Conservation (phyloP, 2,888 invertebrate genomes). For the Heliconius aoede region DNA sequence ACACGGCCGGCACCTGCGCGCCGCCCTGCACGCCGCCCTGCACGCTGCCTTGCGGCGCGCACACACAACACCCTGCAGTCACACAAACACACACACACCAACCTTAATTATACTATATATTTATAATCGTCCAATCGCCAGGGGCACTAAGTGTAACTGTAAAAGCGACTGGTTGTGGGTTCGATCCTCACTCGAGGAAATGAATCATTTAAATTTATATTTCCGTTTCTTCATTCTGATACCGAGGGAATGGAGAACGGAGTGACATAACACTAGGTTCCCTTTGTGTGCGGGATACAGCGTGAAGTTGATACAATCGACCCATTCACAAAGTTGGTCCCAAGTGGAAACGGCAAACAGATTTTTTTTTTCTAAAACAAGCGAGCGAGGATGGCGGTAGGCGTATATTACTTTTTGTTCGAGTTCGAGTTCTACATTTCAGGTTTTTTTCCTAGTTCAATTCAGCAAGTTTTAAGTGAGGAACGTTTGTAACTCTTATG, state of each 20-base stretch:
- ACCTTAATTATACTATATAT: slow-evolving; percentile 6
- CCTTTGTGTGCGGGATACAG: too few relatives aligned
- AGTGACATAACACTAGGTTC: too few relatives aligned
- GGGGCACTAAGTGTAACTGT: too few relatives aligned
- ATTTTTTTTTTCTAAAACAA: slow-evolving; percentile 22
- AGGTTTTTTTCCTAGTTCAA: slow-evolving; percentile 25
- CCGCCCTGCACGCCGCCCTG: slow-evolving; percentile 81
- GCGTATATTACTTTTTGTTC: slow-evolving; percentile 26
- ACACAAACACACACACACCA: slow-evolving; percentile 38
- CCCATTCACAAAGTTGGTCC: background rate
- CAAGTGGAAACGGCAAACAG: slow-evolving; percentile 2
- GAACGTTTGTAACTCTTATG: slow-evolving; percentile 19
- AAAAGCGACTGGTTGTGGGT: too few relatives aligned
- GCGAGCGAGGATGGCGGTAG: slow-evolving; percentile 8
- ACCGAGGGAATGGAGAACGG: too few relatives aligned
- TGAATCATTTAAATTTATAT: too few relatives aligned
- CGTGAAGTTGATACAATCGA: background rate
- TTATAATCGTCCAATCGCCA: too few relatives aligned
- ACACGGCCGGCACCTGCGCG: slow-evolving; percentile 80
- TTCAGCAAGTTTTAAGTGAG: slow-evolving; percentile 24
- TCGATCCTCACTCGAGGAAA: too few relatives aligned
- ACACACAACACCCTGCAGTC: slow-evolving; percentile 80
- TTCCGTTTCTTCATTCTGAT: too few relatives aligned
- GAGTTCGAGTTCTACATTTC: slow-evolving; percentile 15
- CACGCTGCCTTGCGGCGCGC: slow-evolving; percentile 85